Percentiles rank a stretch among this genome's conserved stretches.
Evolutionary conservation across 1,140 invertebrate species (phyloP).

Genomic region (Colletes gigas): DNA sequence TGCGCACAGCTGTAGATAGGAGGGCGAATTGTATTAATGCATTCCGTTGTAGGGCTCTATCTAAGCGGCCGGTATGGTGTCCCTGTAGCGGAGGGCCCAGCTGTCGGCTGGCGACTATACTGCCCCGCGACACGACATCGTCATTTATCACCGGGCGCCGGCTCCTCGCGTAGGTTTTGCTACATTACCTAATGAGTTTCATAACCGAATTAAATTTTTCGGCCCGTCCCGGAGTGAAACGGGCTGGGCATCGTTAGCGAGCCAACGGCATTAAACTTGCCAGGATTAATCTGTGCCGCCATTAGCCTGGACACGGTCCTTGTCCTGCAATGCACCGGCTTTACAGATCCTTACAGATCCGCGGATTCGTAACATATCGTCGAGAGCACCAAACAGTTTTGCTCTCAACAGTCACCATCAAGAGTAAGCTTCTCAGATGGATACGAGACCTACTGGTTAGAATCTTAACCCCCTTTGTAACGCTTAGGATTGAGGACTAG

Average conservation of each 20-base stretch:
- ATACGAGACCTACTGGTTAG: too few relatives aligned
- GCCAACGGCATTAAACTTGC: conserved; percentile 64
- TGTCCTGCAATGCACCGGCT: conserved; percentile 32
- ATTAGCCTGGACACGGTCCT: conserved; percentile 61
- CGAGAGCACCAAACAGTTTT: too few relatives aligned
- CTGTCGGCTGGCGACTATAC: conserved; percentile 71
- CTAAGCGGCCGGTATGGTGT: conserved; percentile 53
- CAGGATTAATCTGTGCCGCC: conserved; percentile 71
- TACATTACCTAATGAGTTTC: conserved; percentile 76
- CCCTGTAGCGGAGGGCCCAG: conserved; percentile 69
- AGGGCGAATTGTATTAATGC: conserved; percentile 74
- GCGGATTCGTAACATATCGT: not conserved
- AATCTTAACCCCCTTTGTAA: too few relatives aligned
- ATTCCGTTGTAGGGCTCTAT: conserved; percentile 71
- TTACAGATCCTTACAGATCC: conserved; percentile 20
- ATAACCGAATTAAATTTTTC: conserved; percentile 77
- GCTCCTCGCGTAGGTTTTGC: conserved; percentile 67
- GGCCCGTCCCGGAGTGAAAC: conserved; percentile 44
- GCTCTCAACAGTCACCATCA: too few relatives aligned
- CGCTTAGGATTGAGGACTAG: too few relatives aligned
- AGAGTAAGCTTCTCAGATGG: too few relatives aligned
- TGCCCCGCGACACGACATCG: conserved; percentile 72
- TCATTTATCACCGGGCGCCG: conserved; percentile 72
- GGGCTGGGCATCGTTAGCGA: conserved; percentile 62
- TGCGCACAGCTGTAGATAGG: conserved; percentile 60